Evolutionary conservation across 2,113 vertebrate genomes (phyloP).

Genomic region (Malurus melanocephalus): DNA sequence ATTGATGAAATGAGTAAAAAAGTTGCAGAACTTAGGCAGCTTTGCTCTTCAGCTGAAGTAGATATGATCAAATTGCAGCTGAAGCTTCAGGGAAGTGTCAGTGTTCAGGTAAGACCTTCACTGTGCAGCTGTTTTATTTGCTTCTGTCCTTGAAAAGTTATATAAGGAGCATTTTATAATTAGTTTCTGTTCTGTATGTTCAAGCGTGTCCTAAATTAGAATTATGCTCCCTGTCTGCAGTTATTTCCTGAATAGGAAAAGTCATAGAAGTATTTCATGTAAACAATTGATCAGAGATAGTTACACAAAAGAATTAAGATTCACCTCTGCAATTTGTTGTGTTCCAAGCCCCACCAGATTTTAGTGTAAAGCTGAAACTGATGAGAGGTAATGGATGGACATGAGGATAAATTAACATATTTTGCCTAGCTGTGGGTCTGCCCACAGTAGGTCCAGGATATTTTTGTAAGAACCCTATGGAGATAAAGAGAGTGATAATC

Average conservation of each 20-base stretch:
- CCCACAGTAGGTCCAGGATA: not conserved
- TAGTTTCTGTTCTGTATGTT: not conserved
- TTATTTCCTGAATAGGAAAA: not conserved
- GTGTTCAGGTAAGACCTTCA: slow-evolving; percentile 86
- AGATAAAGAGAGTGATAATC: not conserved
- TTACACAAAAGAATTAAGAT: not conserved
- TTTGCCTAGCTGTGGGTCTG: not conserved
- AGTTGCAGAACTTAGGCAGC: slow-evolving; percentile 89
- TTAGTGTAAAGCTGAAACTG: not conserved
- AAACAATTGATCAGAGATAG: not conserved
- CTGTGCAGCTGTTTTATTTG: not conserved
- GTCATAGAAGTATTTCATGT: not conserved
- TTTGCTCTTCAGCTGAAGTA: slow-evolving; percentile 90
- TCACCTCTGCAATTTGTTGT: not conserved
- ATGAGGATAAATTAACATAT: not conserved
- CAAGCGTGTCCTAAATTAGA: not conserved
- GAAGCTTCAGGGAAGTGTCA: slow-evolving; percentile 96
- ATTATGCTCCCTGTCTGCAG: not conserved
- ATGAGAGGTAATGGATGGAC: not conserved
- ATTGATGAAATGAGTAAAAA: slow-evolving; percentile 98
- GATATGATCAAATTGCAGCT: slow-evolving; percentile 98
- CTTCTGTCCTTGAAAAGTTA: not conserved
- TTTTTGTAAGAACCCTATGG: not conserved
- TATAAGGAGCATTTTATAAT: not conserved
- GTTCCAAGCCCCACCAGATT: not conserved